Conservation (phyloP, 2,113 vertebrate species). For the Mandrillus leucophaeus region DNA sequence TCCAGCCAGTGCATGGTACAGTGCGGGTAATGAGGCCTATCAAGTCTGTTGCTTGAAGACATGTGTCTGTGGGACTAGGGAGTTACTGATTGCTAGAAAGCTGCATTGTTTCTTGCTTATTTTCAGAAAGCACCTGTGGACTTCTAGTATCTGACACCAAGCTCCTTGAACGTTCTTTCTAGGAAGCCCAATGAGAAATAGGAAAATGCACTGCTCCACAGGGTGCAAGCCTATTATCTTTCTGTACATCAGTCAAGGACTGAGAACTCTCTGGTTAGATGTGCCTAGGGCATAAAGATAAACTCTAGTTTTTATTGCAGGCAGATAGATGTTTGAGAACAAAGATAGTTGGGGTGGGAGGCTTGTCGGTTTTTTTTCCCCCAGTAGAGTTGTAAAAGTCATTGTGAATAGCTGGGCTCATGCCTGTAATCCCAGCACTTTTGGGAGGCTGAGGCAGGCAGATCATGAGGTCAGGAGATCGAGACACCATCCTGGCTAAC, state of each 20-base stretch:
- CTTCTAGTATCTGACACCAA: not conserved
- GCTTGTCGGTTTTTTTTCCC: not conserved
- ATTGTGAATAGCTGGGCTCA: not conserved
- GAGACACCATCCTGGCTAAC: too few species aligned
- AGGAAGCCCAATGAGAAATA: not conserved
- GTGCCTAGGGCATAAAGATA: not conserved
- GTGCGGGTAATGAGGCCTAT: not conserved
- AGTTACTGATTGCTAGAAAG: not conserved
- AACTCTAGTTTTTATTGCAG: not conserved
- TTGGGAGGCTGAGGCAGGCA: too few species aligned
- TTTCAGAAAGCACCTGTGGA: not conserved
- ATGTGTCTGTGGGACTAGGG: not conserved
- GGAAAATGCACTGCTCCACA: not conserved
- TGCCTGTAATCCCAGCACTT: too few species aligned
- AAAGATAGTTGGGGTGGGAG: not conserved
- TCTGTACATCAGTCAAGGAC: not conserved
- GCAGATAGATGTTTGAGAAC: conserved; percentile 11
- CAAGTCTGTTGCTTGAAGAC: not conserved
- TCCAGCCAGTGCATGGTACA: not conserved
- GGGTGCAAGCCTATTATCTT: not conserved
- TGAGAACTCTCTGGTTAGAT: not conserved
- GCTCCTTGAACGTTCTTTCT: not conserved
- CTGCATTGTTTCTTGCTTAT: not conserved
- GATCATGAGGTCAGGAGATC: too few species aligned
- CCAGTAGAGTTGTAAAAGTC: not conserved